phyloP scores from a whole-genome alignment of 2,888 invertebrate species.

The Oscheius myriophilus region DNA sequence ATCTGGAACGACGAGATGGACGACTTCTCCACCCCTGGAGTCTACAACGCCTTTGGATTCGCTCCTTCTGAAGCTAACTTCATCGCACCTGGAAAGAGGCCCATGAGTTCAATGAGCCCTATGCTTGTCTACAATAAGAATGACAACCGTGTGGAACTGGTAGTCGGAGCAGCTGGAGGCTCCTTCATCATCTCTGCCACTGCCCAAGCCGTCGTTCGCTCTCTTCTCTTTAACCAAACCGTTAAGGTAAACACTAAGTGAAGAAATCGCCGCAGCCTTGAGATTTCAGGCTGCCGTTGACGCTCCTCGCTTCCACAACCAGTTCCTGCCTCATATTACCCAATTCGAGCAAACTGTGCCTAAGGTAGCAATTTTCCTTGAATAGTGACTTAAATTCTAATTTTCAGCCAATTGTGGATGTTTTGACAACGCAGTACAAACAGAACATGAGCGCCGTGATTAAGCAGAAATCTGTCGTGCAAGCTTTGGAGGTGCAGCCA shows the following conservation, averaged over 20 bases:
- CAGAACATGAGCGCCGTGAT: conserved; percentile 63
- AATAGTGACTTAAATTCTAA: background rate
- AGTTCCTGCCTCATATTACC: conserved; percentile 77
- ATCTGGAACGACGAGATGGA: conserved; percentile 70
- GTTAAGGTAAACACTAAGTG: conserved; percentile 75
- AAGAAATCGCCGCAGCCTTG: background rate
- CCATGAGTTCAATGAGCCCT: conserved; percentile 90
- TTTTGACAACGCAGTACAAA: conserved; percentile 56
- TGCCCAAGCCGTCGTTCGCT: conserved; percentile 76
- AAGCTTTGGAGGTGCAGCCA: conserved; percentile 52
- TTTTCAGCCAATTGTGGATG: conserved; percentile 54
- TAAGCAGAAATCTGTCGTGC: conserved; percentile 65
- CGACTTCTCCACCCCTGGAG: conserved; percentile 75
- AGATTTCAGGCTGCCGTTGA: conserved; percentile 72
- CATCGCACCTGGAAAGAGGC: conserved; percentile 83
- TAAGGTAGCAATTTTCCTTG: conserved; percentile 73
- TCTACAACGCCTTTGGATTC: conserved; percentile 69
- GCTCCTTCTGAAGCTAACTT: conserved; percentile 84
- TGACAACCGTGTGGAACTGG: conserved; percentile 75
- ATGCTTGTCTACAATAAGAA: conserved; percentile 79
- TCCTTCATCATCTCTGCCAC: conserved; percentile 87
- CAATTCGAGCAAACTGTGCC: conserved; percentile 80
- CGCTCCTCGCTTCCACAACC: conserved; percentile 68
- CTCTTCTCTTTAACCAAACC: conserved; percentile 81
- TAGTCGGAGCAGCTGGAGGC: conserved; percentile 89